Evolutionary conservation across 2,797 vertebrate species (phyloP), one percentile per base, ranked within the genome.

Genomic region (Spinus olivaceus): DNA sequence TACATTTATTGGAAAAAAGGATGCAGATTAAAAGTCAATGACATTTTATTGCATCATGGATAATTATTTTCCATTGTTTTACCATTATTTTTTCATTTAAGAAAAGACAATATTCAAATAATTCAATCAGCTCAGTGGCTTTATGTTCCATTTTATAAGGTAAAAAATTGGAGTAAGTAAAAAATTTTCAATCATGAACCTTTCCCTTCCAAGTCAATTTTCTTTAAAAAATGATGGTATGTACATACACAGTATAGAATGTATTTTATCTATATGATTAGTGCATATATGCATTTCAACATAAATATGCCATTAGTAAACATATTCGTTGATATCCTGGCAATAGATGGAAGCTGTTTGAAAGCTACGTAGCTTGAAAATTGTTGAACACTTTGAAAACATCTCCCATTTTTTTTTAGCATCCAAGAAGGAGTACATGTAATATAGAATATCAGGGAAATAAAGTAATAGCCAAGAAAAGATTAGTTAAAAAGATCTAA

Each of bases 1-100:
- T 71, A 67, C 41, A 51, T 73, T 90, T 89, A 89, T 88, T 78
- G 80, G 80, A 86, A 86, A 65, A 84, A 93, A 90, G 24, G 46
- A 50, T 69, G 81, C 49, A 90, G 76, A 96, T 94, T 96, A 94
- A 95, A 96, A 95, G 80, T 88, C 86, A 95, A 76, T 90, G 95
- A 93, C 59, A 76, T 86, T 96, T 96, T 90, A 95, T 92, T 96
- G 69, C 66, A 92, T 81, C 50, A 41, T 47, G 86, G 86, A 80
- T 94, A 90, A 95, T 96, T 92, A 93, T 96, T 95, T 95, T 84
- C 42, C 61, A 90, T 87, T 76, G 44, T 88, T 96, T 87, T 87
- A 21, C 18, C 46, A 81, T 88, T 77, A 79, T 70, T 96, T 94
- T 59, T 84, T 83, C 65, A 85, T 86, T 89, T 86, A 86, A 54